These are phyloP conservation scores for Drosophila algonquin DNA, from an alignment of 2,888 invertebrate genomes.

Conservation along the genomic window DNA sequence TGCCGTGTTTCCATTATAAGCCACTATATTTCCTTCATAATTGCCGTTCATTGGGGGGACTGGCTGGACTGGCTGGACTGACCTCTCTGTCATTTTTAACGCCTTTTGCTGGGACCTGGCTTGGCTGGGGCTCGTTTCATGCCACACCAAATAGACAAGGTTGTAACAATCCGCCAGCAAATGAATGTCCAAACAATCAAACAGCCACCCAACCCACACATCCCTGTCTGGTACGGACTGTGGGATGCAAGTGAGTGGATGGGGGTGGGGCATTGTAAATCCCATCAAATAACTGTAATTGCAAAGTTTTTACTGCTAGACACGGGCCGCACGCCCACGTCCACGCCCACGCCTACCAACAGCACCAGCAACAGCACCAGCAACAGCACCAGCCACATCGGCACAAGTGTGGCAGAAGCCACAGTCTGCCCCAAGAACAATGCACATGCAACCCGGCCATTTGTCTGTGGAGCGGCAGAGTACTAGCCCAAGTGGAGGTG, in stretches of 20 bases:
- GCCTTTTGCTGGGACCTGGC: constrained; percentile 31
- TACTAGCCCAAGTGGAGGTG: constrained; percentile 18
- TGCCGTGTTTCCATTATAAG: background rate
- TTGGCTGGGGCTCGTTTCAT: constrained; percentile 33
- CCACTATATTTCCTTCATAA: background rate
- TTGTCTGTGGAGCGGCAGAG: constrained; percentile 44
- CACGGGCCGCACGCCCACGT: constrained; percentile 51
- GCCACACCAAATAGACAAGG: constrained; percentile 50
- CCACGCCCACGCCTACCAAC: constrained; percentile 59
- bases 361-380: too few relatives aligned
- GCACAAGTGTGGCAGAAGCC: background rate
- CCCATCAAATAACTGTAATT: constrained; percentile 81
- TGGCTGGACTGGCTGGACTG: background rate
- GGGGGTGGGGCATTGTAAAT: constrained; percentile 64
- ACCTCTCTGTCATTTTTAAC: constrained; percentile 55
- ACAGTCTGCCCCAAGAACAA: constrained; percentile 43
- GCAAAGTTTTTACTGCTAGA: constrained; percentile 76
- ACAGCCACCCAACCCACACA: constrained; percentile 8
- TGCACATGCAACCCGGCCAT: constrained; percentile 70
- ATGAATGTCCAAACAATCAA: constrained; percentile 70
- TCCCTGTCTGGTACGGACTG: background rate
- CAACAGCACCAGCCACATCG: background rate
- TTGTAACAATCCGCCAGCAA: constrained; percentile 64
- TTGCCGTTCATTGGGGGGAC: constrained; percentile 24
- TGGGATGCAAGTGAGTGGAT: constrained; percentile 21